Evolutionary conservation across 2,797 vertebrate genomes (phyloP).

Genomic region (Danio jaintianensis): DNA sequence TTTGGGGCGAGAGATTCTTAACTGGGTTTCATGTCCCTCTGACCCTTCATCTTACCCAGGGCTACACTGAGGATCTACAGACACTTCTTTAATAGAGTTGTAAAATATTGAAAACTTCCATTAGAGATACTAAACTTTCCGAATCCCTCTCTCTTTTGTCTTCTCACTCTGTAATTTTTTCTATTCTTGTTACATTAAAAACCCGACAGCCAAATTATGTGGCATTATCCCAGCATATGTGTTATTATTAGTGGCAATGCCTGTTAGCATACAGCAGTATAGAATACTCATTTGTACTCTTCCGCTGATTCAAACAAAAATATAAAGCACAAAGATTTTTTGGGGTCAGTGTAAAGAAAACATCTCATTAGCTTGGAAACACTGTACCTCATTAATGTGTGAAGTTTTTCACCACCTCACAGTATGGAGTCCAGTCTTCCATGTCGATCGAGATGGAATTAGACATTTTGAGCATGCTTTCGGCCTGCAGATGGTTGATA

Average conservation of each 20-base stretch:
- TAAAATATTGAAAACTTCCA: conserved; percentile 51
- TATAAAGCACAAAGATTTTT: neutral
- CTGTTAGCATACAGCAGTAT: neutral
- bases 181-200: neutral
- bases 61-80: conserved; percentile 15
- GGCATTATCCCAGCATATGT: conserved; percentile 13
- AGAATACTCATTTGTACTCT: neutral
- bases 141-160: neutral
- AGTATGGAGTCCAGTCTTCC: neutral
- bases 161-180: neutral
- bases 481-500: conserved; percentile 37
- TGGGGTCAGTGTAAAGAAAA: conserved; percentile 1
- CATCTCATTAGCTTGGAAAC: conserved; percentile 27
- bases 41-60: conserved; percentile 53
- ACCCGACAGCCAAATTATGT: neutral
- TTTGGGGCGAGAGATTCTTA: conserved; percentile 21
- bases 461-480: conserved; percentile 12
- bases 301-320: conserved; percentile 2
- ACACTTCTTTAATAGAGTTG: conserved; percentile 49
- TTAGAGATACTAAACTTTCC: conserved; percentile 44
- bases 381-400: conserved; percentile 13
- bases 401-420: neutral
- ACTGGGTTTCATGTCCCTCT: conserved; percentile 49
- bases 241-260: conserved; percentile 9
- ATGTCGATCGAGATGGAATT: neutral